Conservation (phyloP, 2,797 vertebrate genomes). For the Notoglanidium macrostoma region DNA sequence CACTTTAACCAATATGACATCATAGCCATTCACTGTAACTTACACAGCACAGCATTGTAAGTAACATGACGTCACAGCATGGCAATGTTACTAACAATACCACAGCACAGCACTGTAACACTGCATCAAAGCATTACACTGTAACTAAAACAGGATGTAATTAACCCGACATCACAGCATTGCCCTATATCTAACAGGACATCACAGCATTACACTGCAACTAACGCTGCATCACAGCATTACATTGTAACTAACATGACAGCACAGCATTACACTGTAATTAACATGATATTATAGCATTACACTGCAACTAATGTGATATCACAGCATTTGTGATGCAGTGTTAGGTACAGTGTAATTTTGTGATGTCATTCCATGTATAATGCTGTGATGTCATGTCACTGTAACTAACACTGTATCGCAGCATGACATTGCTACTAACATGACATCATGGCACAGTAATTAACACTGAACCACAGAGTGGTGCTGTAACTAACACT, state of each 20-base stretch:
- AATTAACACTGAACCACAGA: too few relatives aligned
- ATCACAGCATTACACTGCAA: background rate
- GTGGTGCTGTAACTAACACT: too few relatives aligned
- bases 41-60: background rate
- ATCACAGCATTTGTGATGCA: background rate
- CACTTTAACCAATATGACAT: background rate
- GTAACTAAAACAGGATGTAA: background rate
- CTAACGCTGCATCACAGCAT: background rate
- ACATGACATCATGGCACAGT: too few relatives aligned
- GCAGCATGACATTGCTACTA: too few relatives aligned
- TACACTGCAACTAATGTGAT: too few relatives aligned
- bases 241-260: background rate
- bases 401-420: too few relatives aligned
- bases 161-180: background rate
- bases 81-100: background rate
- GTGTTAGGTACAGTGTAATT: background rate
- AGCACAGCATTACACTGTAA: background rate
- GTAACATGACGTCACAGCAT: background rate
- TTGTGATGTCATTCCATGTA: background rate
- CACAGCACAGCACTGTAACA: background rate
- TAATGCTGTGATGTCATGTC: background rate
- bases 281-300: background rate
- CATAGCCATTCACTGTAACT: background rate
- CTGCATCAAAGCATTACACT: background rate
- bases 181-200: background rate